Evolutionary conservation across 2,113 vertebrate genomes (phyloP), one percentile per base, ranked within the genome.

Genomic region (Struthio camelus): DNA sequence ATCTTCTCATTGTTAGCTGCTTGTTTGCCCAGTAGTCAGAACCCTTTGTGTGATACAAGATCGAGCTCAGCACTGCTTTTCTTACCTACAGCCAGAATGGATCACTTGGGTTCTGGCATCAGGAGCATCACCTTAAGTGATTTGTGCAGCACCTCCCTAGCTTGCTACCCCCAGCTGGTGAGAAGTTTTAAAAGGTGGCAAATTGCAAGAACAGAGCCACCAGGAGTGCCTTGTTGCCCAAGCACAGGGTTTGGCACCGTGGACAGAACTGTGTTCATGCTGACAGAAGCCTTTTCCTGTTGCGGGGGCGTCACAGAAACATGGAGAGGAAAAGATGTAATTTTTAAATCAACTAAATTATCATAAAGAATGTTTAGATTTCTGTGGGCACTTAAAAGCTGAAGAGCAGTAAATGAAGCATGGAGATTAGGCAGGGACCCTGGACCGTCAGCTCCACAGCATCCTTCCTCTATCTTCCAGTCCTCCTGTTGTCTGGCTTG

Each of bases 271-370:
- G 46, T 19, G 46, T 48, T 48, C 46, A 48, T 48, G 46, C 46
- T 48, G 46, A 9, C 53, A 36, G 42, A 2, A 58, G 23, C 24
- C 36, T 69, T 30, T 46, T 54, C 25, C 14, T 83, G 3, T 8
- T 36, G 53, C 12, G 23, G 14, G 72, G 48, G 30, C n/a, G 25
- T 1, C 5, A 6, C 56, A 34, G 50, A 53, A 80, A 50, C 50
- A 38, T 0, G 0, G 72, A 58, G 44, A n/a, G 25, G 76, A 46
- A 38, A 83, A 72, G 1, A 3, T 54, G 6, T 4, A 25, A 65
- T 4, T 56, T 56, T 48, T 69, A 0, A 40, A 22, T 28, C 4
- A 27, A 25, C 24, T 23, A 10, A 66, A 3, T 19, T 28, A 6
- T 48, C 46, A 48, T 1, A 14, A 62, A 48, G 27, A 1, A 1